A percentile compares a stretch with the other conserved stretches of the same genome.
phyloP scores from a whole-genome alignment of 2,113 vertebrate genomes.

The Otis tarda region DNA sequence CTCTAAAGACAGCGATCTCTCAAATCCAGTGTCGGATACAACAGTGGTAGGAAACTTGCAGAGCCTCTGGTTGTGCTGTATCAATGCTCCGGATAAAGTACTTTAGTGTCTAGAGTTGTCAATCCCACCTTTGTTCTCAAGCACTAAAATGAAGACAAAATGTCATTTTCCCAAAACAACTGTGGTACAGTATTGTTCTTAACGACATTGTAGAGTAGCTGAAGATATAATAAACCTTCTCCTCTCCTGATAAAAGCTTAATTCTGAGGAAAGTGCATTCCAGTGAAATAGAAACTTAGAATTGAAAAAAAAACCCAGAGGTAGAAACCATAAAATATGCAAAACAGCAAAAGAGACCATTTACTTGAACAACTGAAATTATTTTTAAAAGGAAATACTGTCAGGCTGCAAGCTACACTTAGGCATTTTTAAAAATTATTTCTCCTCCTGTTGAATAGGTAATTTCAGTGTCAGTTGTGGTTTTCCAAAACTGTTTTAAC shows the following conservation, averaged over 20 bases:
- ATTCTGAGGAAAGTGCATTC: neutral
- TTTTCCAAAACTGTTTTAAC: neutral
- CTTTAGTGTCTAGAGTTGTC: neutral
- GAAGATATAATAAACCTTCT: neutral
- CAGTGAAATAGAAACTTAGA: neutral
- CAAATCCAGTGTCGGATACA: neutral
- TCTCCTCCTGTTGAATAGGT: neutral
- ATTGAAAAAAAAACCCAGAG: neutral
- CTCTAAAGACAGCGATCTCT: neutral
- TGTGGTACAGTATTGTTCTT: neutral
- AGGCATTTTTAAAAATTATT: fast-evolving
- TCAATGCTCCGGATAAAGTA: neutral
- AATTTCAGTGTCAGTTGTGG: neutral
- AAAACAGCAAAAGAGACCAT: neutral
- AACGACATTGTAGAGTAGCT: neutral
- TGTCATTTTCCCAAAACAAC: neutral
- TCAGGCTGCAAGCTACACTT: neutral
- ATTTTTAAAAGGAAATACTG: neutral
- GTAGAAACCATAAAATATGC: neutral
- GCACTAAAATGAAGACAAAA: neutral
- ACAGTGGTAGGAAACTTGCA: neutral
- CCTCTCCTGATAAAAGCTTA: neutral
- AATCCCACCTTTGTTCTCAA: neutral
- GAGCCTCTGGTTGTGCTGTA: neutral
- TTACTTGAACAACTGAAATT: neutral